A percentile compares a stretch with the other conserved stretches of the same genome.
These are phyloP conservation scores for Hypocryptadius cinnamomeus DNA, from an alignment of 2,113 vertebrate species.

Conservation along the genomic window DNA sequence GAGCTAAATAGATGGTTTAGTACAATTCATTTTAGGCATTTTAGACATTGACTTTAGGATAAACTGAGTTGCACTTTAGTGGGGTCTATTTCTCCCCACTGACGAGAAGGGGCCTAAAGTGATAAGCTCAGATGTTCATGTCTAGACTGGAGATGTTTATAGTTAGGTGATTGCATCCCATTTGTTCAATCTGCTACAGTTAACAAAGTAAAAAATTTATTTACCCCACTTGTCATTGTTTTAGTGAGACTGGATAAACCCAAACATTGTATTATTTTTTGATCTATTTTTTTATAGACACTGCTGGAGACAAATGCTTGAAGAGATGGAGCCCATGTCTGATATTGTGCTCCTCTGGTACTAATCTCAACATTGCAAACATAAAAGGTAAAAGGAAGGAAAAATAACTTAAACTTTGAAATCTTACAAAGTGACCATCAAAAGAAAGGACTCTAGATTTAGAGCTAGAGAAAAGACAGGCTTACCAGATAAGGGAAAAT, in stretches of 20 bases:
- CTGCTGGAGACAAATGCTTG: background rate
- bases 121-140: background rate
- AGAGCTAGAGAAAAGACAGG: background rate
- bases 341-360: background rate
- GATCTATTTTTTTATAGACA: background rate
- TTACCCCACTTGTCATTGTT: background rate
- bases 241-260: background rate
- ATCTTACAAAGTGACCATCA: background rate
- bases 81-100: background rate
- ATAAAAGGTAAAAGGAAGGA: background rate
- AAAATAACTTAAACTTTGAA: background rate
- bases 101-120: background rate
- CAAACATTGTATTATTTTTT: background rate
- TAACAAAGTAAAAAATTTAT: background rate
- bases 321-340: background rate
- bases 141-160: background rate
- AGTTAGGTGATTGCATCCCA: background rate
- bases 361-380: background rate
- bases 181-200: background rate
- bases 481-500: conserved; percentile 11
- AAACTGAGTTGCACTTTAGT: conserved; percentile 1
- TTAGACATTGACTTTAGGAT: background rate
- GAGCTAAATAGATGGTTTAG: background rate
- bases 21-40: background rate
- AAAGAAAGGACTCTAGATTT: background rate